These are phyloP conservation scores for Pterostichus niger DNA, from an alignment of 2,888 invertebrate genomes.

Conservation along the genomic window DNA sequence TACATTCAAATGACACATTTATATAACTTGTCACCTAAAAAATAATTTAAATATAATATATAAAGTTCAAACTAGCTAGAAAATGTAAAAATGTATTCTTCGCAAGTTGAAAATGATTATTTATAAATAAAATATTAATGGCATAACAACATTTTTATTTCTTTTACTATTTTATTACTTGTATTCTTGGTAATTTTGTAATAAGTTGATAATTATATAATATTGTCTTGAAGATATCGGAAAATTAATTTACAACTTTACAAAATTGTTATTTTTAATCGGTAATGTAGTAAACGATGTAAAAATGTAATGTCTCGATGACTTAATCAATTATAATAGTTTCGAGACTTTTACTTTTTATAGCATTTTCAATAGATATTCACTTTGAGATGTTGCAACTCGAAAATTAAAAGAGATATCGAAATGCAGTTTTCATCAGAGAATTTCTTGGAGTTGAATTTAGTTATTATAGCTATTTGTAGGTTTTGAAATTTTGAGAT, in stretches of 20 bases:
- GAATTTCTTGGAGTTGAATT: no score
- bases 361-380: no score
- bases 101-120: neutral
- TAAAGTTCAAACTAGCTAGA: no score
- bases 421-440: no score
- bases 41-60: no score
- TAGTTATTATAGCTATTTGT: no score
- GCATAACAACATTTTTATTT: neutral
- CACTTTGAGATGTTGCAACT: no score
- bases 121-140: neutral
- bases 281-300: neutral
- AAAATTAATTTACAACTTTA: neutral
- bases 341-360: neutral
- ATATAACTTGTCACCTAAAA: no score
- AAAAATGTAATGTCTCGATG: neutral
- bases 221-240: neutral
- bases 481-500: no score
- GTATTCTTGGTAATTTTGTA: slow-evolving; percentile 1
- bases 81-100: neutral
- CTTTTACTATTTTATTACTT: neutral
- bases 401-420: no score
- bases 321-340: neutral
- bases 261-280: neutral
- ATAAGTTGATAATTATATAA: neutral
- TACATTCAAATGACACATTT: no score